These are phyloP conservation scores for Eupelmus urozonus DNA, from an alignment of 2,888 invertebrate genomes.

Conservation along the genomic window DNA sequence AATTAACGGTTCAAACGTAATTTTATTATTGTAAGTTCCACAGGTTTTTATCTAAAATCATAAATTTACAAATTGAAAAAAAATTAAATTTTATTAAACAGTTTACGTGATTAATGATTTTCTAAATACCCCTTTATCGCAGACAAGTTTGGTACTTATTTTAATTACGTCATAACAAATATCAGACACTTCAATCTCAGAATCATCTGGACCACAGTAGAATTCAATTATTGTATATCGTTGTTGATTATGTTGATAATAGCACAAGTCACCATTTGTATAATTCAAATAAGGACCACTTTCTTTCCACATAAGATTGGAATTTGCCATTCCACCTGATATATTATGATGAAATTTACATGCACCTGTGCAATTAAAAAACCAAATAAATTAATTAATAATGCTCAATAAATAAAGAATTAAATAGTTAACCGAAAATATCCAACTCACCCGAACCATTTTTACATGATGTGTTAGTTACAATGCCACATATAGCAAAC, in stretches of 20 bases:
- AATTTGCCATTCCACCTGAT: constrained; percentile 68
- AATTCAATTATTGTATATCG: constrained; percentile 70
- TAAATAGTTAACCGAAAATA: not conserved
- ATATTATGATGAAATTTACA: constrained; percentile 63
- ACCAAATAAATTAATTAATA: constrained; percentile 11
- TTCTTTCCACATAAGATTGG: constrained; percentile 69
- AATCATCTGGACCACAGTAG: constrained; percentile 67
- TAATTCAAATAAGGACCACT: constrained; percentile 73
- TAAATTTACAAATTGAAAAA: constrained; percentile 34
- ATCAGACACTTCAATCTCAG: constrained; percentile 64
- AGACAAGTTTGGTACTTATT: constrained; percentile 68
- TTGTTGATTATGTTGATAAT: constrained; percentile 59
- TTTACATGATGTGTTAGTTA: constrained; percentile 61
- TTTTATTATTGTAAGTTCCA: constrained; percentile 63
- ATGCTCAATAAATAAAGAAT: not conserved
- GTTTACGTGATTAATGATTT: constrained; percentile 28
- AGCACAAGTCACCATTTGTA: constrained; percentile 69
- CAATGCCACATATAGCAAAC: constrained; percentile 67
- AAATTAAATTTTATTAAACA: constrained; percentile 20
- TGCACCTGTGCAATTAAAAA: constrained; percentile 64
- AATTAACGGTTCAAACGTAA: constrained; percentile 66
- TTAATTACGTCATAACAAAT: constrained; percentile 68
- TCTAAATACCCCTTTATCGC: constrained; percentile 63
- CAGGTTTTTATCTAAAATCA: constrained; percentile 62
- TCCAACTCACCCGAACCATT: constrained; percentile 63